Base-by-base conservation (phyloP, 2,797 vertebrate genomes). In the Brachyrhaphis roseni region DNA sequence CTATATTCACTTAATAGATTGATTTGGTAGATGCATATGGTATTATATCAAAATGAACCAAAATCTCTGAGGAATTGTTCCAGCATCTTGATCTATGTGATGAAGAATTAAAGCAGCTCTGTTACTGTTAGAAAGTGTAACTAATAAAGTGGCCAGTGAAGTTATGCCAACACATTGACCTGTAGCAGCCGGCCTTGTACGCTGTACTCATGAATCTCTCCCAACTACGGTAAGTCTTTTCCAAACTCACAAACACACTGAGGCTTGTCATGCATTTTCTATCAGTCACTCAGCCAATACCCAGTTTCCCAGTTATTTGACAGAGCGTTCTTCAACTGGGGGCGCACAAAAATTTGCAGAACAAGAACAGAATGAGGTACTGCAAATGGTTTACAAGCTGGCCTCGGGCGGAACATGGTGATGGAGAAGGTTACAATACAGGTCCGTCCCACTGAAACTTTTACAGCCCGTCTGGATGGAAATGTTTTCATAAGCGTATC, bases 401-500 rank as follows among this genome's bases (percentile, higher is more conserved):
- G 84, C 89, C 88, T 78, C 66, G 1, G 90, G 87, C 86, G 80
- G 76, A 83, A 83, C 8, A 39, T 34, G 83, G 47, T 23, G 78
- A 87, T 77, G 78, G 86, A 84, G 86, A 88, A 84, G 92, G 87
- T 91, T 64, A 88, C 80, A 73, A 80, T 78, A 82, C 78, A 78
- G 77, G 87, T 81, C 77, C 43, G 81, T 92, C 87, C 87, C 90
- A 85, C 82, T 85, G 89, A 92, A 94, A 92, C 82, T 59, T 55
- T 90, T 87, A 87, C 79, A 76, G 80, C 82, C 84, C 39, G 84
- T 76, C 86, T 88, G 78, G 84, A 90, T 88, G 86, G 91, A 93
- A 93, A 92, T 94, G 92, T 95, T 95, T 95, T 95, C 93, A 94
- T 93, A 94, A 95, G 92, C 84, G 89, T 89, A 90, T 92, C 90